Evolutionary conservation across 2,113 vertebrate genomes (phyloP).

Genomic region (Cebidichthys violaceus): DNA sequence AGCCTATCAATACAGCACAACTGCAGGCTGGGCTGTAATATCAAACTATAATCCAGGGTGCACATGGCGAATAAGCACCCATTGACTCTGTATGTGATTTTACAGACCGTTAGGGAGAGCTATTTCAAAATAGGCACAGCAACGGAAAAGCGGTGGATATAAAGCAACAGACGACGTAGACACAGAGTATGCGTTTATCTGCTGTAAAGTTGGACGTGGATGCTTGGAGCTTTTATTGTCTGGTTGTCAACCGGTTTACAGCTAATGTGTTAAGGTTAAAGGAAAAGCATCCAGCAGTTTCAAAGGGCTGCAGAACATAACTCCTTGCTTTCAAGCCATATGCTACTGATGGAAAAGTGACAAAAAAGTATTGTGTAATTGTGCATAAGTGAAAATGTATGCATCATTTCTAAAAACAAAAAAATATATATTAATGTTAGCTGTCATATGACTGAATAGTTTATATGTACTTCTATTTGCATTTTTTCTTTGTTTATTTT

Average conservation of each 20-base stretch:
- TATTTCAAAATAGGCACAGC: constrained; percentile 31
- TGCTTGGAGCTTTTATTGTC: constrained; percentile 29
- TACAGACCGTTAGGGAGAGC: constrained; percentile 65
- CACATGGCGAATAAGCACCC: constrained; percentile 66
- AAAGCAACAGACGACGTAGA: constrained; percentile 49
- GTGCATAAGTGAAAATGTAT: no score
- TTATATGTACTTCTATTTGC: not conserved
- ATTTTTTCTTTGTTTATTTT: not conserved
- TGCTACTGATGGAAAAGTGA: not conserved
- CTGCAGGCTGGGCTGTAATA: constrained; percentile 66
- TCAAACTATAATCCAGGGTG: constrained; percentile 61
- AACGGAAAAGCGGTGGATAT: constrained; percentile 23
- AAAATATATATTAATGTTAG: not conserved
- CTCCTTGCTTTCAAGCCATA: not conserved
- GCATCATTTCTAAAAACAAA: no score
- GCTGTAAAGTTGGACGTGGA: constrained; percentile 41
- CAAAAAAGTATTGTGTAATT: not conserved
- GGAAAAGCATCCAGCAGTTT: not conserved
- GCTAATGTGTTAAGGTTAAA: constrained; percentile 26
- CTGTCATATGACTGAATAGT: not conserved
- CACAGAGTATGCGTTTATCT: constrained; percentile 38
- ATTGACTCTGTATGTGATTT: constrained; percentile 62
- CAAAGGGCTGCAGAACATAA: no score
- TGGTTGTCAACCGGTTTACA: constrained; percentile 34
- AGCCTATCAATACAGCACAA: constrained; percentile 73